Base-by-base conservation (phyloP, 92 coral and sea anemone genomes). In the Parazoanthus swiftii region DNA sequence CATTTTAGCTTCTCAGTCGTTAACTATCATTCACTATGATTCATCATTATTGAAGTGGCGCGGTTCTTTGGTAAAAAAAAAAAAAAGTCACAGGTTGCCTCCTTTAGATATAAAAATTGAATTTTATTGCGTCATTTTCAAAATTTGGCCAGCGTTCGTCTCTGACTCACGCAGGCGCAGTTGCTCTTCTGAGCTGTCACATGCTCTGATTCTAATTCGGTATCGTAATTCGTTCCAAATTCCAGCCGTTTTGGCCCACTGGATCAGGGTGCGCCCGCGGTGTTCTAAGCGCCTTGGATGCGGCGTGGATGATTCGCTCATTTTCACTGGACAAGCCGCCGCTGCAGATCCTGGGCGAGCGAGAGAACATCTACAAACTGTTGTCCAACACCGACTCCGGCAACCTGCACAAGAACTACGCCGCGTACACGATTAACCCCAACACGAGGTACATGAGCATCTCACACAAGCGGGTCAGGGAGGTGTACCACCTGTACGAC, bases 251-350 rank as follows among this genome's bases (percentile, higher is more conserved):
- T 85, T 96, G 99, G 99, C 99, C 99, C 18, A 96, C 99, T n/a
- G 99, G 99, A 42, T 96, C 99, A 39, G 99, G 99, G n/a, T 96
- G 99, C 82, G 99, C 99, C 39, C 99, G 99, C 89, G 99, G 99
- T 80, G 99, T 96, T 9, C 89, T 96, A 58, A 96, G 98, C 82
- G 98, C 99, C n/a, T 89, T 96, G 25, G 99, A 96, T 89, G 95
- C 98, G 65, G 99, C 99, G 0, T 96, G 99, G 99, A 96, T 95
- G 99, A 89, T 96, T 50, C 98, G 99, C 20, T 93, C 98, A 4
- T 96, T 95, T 68, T 95, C 99, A 35, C 86, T 89, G 89, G 99
- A 95, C 90, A 95, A 90, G 72, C 99, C 99, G 26, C 99, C 99
- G 1, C 92, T 96, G 6, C 99, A 93, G 87, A 95, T 96, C 74